A percentile compares a stretch with the other conserved stretches of the same genome.
Evolutionary conservation across 2,888 invertebrate species (phyloP).

Genomic region (Clitarchus hookeri): DNA sequence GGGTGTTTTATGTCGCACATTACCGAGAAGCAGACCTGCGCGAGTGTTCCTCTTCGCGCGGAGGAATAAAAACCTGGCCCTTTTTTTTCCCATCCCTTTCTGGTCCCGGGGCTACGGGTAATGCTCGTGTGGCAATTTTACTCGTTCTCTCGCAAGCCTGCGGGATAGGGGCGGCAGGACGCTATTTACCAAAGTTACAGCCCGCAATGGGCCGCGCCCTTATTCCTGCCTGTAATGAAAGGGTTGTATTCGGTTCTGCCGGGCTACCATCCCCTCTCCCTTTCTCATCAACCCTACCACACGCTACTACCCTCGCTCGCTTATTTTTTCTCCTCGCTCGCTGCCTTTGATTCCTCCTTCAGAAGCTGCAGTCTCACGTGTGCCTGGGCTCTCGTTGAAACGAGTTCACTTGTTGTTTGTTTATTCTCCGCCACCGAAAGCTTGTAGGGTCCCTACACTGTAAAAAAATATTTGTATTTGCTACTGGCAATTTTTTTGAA

Average conservation of each 20-base stretch:
- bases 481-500: no score
- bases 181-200: conserved; percentile 14
- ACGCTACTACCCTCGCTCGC: neutral
- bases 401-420: neutral
- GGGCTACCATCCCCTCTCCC: neutral
- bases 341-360: neutral
- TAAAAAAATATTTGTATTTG: no score
- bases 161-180: neutral
- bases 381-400: neutral
- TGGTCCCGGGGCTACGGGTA: neutral
- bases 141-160: neutral
- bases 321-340: neutral
- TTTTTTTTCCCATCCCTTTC: neutral
- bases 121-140: neutral
- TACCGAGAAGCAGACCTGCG: neutral
- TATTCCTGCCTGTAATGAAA: neutral
- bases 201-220: neutral
- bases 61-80: neutral
- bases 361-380: neutral
- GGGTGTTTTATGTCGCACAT: neutral
- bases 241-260: conserved; percentile 11
- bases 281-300: neutral
- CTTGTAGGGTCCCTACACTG: neutral
- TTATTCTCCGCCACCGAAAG: neutral
- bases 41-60: neutral